Evolutionary conservation across 2,888 invertebrate species (phyloP), one percentile per base, ranked within the genome.

Genomic region (Chloroclystis v-ata): DNA sequence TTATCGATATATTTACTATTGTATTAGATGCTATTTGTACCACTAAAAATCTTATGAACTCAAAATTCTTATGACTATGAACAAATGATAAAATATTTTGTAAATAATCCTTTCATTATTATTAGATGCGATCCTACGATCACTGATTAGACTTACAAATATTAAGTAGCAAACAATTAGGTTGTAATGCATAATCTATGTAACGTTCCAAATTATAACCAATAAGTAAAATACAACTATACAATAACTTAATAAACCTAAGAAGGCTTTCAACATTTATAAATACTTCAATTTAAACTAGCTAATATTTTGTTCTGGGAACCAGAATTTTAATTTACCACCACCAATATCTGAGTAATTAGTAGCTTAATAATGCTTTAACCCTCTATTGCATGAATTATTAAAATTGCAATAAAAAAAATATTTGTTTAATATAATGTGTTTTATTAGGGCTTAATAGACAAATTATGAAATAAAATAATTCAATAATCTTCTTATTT

Each of bases 41-140:
- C 80, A 84, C 81, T 81, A 71, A 72, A 78, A 66, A 78, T 85
- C 86, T 87, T 86, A 86, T 87, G 86, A 87, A 83, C 77, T 82
- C 76, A 69, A 79, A 75, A 83, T 78, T 87, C 85, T 87, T 87
- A 87, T 85, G 87, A 87, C 84, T 84, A 79, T 70, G 71, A 53
- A 77, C 78, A 80, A 72, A 82, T 79, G 69, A 75, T 78, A 78
- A 66, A 68, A 75, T 81, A 81, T 83, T 79, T 82, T 86, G 80
- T 85, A 84, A 77, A 80, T 82, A 82, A 66, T 67, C 67, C 71
- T 75, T 82, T 77, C 75, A 73, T 74, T 75, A 66, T 69, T 65
- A 72, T 79, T 78, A 69, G 68, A 65, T 61, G 70, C 73, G 67
- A 67, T 75, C 69, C 68, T 69, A 65, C 68, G 51, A 67, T 61